A percentile compares a stretch with the other conserved stretches of the same genome.
Evolutionary conservation across 2,797 vertebrate genomes (phyloP).

Genomic region (Decapterus maruadsi): DNA sequence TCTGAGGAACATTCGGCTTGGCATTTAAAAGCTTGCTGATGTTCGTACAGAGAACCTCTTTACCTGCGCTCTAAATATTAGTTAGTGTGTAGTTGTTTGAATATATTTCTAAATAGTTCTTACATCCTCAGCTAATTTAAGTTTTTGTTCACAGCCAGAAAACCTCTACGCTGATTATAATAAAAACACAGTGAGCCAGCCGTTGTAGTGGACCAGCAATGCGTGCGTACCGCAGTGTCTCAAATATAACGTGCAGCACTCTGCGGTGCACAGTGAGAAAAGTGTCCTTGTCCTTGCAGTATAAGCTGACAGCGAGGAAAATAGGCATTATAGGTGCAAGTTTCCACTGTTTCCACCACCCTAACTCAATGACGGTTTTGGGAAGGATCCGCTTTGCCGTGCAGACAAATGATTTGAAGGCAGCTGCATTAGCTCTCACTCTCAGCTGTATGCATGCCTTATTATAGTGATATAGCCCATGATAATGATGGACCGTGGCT

Average conservation of each 20-base stretch:
- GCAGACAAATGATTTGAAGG: constrained; percentile 64
- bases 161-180: not conserved
- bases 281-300: constrained; percentile 67
- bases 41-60: constrained; percentile 27
- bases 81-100: constrained; percentile 27
- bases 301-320: constrained; percentile 66
- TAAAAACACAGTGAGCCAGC: constrained; percentile 9
- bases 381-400: constrained; percentile 42
- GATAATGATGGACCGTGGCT: constrained; percentile 77
- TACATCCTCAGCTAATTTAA: not conserved
- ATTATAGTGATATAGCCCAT: constrained; percentile 74
- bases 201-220: constrained; percentile 4
- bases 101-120: constrained; percentile 8
- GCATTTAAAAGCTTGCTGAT: constrained; percentile 55
- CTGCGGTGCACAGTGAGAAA: constrained; percentile 5
- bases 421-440: constrained; percentile 54
- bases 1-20: constrained; percentile 51
- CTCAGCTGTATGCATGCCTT: constrained; percentile 68
- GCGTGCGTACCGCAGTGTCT: not conserved
- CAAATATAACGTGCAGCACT: constrained; percentile 9
- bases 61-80: constrained; percentile 26
- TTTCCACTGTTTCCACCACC: constrained; percentile 49
- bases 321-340: constrained; percentile 48
- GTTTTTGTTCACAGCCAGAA: constrained; percentile 2
- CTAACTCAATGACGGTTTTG: constrained; percentile 36